Evolutionary conservation across 2,797 vertebrate genomes (phyloP).

Genomic region (Morus bassanus): DNA sequence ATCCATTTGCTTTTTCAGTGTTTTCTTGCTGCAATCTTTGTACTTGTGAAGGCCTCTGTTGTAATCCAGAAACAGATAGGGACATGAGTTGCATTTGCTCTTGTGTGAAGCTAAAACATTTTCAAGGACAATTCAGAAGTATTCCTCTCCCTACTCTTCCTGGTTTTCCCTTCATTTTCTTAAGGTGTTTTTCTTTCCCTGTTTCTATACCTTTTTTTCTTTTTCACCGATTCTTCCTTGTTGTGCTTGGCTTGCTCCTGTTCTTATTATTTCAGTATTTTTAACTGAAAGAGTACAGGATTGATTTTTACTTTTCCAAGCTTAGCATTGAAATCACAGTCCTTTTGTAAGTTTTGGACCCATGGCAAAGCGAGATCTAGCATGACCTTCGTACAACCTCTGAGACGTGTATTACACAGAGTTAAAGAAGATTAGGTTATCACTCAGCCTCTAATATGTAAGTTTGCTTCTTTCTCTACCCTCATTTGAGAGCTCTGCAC

Average conservation of each 20-base stretch:
- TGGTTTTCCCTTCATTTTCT: background rate
- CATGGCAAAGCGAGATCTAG: background rate
- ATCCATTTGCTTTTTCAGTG: background rate
- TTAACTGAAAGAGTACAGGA: background rate
- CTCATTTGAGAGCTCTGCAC: background rate
- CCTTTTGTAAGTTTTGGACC: background rate
- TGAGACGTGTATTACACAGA: background rate
- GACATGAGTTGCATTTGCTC: background rate
- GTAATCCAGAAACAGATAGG: background rate
- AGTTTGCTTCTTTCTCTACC: background rate
- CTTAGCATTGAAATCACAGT: background rate
- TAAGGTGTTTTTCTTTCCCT: background rate
- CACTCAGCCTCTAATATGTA: background rate
- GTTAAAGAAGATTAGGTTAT: background rate
- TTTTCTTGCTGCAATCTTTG: background rate
- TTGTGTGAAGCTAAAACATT: background rate
- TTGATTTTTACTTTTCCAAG: background rate
- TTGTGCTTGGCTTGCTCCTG: background rate
- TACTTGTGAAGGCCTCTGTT: background rate
- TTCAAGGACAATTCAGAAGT: background rate
- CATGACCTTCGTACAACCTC: background rate
- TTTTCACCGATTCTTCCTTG: background rate
- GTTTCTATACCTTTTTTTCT: background rate
- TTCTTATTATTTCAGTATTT: background rate
- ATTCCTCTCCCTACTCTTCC: background rate